Conservation (phyloP, 1,140 invertebrate genomes). For the Drosophila arizonae region DNA sequence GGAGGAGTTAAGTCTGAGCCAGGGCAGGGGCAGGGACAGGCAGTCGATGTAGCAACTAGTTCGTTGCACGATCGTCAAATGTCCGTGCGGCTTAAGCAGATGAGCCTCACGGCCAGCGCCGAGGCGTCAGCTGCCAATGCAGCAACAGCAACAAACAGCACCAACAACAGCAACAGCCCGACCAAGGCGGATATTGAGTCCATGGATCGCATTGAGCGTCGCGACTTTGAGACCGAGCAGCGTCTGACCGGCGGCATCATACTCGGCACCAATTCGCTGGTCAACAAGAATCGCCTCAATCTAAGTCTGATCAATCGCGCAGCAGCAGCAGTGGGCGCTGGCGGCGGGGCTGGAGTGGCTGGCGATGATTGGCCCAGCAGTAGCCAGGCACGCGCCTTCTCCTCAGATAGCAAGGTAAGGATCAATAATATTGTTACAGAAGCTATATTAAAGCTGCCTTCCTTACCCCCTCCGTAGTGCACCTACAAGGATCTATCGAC, state of each 20-base stretch:
- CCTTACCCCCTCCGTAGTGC: slow-evolving; percentile 38
- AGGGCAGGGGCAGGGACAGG: slow-evolving; percentile 28
- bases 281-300: slow-evolving; percentile 71
- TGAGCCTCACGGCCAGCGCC: slow-evolving; percentile 67
- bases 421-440: not conserved
- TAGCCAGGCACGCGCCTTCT: slow-evolving; percentile 69
- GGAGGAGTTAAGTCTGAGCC: slow-evolving; percentile 49
- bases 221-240: slow-evolving; percentile 79
- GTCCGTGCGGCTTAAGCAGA: slow-evolving; percentile 77
- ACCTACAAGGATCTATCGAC: slow-evolving; percentile 77
- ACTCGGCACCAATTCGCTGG: slow-evolving; percentile 65
- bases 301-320: slow-evolving; percentile 75
- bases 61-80: slow-evolving; percentile 68
- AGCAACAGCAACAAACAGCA: slow-evolving; percentile 26
- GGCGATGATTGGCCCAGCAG: slow-evolving; percentile 74
- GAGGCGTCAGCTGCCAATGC: slow-evolving; percentile 44
- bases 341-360: not conserved
- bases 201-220: slow-evolving; percentile 79
- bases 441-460: not conserved
- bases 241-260: slow-evolving; percentile 76
- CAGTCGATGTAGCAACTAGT: slow-evolving; percentile 39
- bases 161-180: slow-evolving; percentile 15
- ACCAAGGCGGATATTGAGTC: slow-evolving; percentile 73
- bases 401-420: slow-evolving; percentile 76
- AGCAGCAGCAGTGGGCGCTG: slow-evolving; percentile 3